Conservation (phyloP, 92 coral and sea anemone species). For the Zoanthus solanderi region DNA sequence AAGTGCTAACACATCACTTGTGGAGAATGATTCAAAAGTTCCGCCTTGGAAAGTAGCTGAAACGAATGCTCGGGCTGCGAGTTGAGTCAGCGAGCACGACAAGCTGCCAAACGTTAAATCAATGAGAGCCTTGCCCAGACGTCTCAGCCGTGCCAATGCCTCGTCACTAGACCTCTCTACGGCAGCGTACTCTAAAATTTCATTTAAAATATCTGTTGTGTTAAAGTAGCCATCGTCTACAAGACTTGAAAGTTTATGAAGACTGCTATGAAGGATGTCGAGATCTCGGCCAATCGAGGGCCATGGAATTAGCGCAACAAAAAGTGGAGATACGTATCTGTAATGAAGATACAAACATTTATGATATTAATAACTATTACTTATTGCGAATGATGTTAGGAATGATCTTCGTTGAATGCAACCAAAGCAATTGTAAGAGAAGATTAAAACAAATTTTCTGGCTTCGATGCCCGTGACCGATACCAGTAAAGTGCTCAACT, state of each 20-base stretch:
- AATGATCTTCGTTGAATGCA: too few species aligned
- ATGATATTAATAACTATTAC: too few species aligned
- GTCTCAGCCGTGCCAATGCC: slow-evolving; percentile 57
- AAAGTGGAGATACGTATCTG: slow-evolving; percentile 81
- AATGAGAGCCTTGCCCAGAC: slow-evolving; percentile 59
- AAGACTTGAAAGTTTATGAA: slow-evolving; percentile 61
- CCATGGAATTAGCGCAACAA: slow-evolving; percentile 84
- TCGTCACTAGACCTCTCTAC: slow-evolving; percentile 57
- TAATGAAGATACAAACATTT: not conserved
- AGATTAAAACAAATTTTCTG: too few species aligned
- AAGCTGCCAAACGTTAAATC: slow-evolving; percentile 70
- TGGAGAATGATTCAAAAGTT: slow-evolving; percentile 58
- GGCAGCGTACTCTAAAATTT: slow-evolving; percentile 72
- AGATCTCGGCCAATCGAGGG: slow-evolving; percentile 54
- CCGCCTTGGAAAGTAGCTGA: slow-evolving; percentile 42
- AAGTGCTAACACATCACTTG: slow-evolving; percentile 54
- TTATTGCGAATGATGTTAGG: too few species aligned
- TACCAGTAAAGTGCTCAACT: too few species aligned
- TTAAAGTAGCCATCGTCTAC: slow-evolving; percentile 79
- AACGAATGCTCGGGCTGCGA: slow-evolving; percentile 71
- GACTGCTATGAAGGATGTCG: slow-evolving; percentile 34
- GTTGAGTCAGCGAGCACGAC: slow-evolving; percentile 69
- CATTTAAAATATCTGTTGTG: slow-evolving; percentile 67
- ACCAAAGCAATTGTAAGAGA: too few species aligned
- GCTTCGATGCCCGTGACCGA: too few species aligned